A percentile compares a stretch with the other conserved stretches of the same genome.
Evolutionary conservation across 2,888 invertebrate species (phyloP).

Genomic region (Latrodectus hesperus): DNA sequence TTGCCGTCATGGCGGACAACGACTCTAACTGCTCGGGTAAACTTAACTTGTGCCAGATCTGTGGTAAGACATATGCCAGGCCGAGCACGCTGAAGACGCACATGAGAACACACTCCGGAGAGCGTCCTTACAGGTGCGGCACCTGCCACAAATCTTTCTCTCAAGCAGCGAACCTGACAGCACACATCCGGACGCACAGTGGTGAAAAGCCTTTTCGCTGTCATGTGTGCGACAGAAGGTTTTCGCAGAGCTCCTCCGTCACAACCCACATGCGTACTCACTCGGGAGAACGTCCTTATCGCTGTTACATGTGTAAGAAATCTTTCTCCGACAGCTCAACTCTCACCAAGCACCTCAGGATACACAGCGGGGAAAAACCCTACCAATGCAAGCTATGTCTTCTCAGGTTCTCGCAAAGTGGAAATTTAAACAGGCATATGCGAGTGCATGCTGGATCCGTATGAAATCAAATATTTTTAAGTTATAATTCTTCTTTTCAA

Average conservation of each 20-base stretch:
- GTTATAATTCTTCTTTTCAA: neutral
- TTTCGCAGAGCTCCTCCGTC: constrained; percentile 98
- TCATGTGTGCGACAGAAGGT: constrained; percentile 87
- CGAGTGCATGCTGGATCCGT: constrained; percentile 83
- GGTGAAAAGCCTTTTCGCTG: constrained; percentile 99
- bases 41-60: constrained; percentile 78
- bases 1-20: constrained; percentile 4
- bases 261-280: constrained; percentile 99
- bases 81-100: constrained; percentile 98
- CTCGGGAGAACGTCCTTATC: constrained; percentile 89
- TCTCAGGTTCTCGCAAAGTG: constrained; percentile 93
- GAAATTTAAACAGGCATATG: constrained; percentile 99
- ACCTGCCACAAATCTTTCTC: constrained; percentile 99
- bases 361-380: constrained; percentile 94
- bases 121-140: constrained; percentile 90
- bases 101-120: constrained; percentile 95
- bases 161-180: constrained; percentile 97
- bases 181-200: constrained; percentile 89
- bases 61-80: constrained; percentile 95
- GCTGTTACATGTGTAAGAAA: constrained; percentile 95
- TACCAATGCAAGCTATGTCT: constrained; percentile 96
- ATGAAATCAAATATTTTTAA: neutral
- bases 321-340: constrained; percentile 99
- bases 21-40: constrained; percentile 37
- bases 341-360: constrained; percentile 92